Conservation (phyloP, 1,140 invertebrate species). For the Eumeta japonica region DNA sequence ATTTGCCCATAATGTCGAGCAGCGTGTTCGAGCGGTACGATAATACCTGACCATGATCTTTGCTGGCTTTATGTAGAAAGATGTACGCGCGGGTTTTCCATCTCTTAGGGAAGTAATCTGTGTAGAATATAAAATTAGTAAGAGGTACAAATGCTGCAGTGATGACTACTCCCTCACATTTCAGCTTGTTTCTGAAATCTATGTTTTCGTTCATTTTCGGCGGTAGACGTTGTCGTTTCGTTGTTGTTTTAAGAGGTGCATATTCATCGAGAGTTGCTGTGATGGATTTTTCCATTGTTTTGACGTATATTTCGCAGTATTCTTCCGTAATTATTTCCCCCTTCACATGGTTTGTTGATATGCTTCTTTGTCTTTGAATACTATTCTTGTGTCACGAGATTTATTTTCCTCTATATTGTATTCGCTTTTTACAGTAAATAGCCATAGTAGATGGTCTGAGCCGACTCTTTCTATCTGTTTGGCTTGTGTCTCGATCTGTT, state of each 20-base stretch:
- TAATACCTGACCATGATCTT: not conserved
- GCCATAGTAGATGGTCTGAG: conserved; percentile 7
- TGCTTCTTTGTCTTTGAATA: not conserved
- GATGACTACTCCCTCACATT: conserved; percentile 4
- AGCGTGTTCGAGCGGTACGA: conserved; percentile 6
- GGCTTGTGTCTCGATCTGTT: too few relatives aligned
- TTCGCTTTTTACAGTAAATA: conserved; percentile 1
- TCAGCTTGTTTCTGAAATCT: conserved; percentile 2
- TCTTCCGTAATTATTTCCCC: too few relatives aligned
- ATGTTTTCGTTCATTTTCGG: conserved; percentile 3
- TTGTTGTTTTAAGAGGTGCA: too few relatives aligned
- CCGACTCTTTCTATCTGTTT: conserved; percentile 3
- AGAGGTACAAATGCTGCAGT: conserved; percentile 1
- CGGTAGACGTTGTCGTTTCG: conserved; percentile 3
- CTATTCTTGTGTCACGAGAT: conserved; percentile 2
- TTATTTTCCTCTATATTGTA: not conserved
- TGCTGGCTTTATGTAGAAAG: conserved; percentile 5
- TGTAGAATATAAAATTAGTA: conserved; percentile 1
- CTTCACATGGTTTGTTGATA: not conserved
- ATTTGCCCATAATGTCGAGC: conserved; percentile 6
- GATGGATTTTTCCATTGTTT: conserved; percentile 6
- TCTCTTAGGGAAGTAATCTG: conserved; percentile 6
- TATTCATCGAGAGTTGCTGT: not conserved
- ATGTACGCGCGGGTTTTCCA: conserved; percentile 5
- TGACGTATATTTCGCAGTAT: conserved; percentile 5